Conservation (phyloP, 1,140 invertebrate genomes). For the Caenorhabditis tropicalis region DNA sequence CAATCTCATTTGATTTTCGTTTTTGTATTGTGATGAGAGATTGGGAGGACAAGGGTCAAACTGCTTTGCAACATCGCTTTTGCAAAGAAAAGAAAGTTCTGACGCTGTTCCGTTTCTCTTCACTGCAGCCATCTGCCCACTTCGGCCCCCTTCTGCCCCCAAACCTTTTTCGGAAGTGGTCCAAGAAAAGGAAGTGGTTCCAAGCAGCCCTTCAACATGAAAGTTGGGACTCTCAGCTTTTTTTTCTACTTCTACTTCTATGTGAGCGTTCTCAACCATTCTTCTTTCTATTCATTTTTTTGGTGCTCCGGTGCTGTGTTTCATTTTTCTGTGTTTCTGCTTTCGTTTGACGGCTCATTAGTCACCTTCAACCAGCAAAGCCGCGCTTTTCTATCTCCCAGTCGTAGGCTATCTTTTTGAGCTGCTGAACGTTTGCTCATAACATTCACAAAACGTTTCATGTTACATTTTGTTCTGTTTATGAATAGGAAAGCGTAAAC, state of each 20-base stretch:
- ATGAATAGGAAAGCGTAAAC: slow-evolving; percentile 9
- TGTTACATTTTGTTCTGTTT: background rate
- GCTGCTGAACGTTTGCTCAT: background rate
- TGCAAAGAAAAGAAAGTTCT: background rate
- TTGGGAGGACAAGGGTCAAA: background rate
- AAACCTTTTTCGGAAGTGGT: slow-evolving; percentile 37
- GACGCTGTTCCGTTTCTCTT: background rate
- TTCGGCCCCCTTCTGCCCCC: background rate
- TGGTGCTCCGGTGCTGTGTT: background rate
- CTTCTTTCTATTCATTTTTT: background rate
- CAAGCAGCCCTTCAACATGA: background rate
- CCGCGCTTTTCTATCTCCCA: background rate
- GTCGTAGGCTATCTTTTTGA: background rate
- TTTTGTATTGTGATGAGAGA: background rate
- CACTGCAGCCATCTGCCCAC: no score
- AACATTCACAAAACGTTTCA: background rate
- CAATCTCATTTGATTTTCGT: no score
- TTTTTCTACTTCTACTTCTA: slow-evolving; percentile 1
- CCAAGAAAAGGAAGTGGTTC: slow-evolving; percentile 23
- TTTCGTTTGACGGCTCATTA: slow-evolving; percentile 30
- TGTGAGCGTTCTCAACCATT: background rate
- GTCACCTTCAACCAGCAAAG: slow-evolving; percentile 36
- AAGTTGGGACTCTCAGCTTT: background rate
- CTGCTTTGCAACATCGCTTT: background rate
- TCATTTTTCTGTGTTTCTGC: background rate